Evolutionary conservation across 2,888 invertebrate species (phyloP).

Genomic region (Cryptocheilus praepositus): DNA sequence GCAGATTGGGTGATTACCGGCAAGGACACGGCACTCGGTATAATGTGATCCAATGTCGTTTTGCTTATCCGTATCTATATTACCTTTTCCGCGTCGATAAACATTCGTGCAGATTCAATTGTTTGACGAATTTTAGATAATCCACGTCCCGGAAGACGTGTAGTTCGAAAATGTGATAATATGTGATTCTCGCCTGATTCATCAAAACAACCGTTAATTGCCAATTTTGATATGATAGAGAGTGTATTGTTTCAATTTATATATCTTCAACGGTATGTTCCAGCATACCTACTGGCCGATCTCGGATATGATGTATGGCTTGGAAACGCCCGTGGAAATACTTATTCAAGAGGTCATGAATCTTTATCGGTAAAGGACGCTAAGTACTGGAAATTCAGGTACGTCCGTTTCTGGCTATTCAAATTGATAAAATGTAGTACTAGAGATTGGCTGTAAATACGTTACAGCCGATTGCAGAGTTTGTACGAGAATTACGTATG

Average conservation of each 20-base stretch:
- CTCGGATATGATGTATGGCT: slow-evolving; percentile 88
- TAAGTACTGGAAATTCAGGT: slow-evolving; percentile 68
- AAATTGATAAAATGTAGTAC: no score
- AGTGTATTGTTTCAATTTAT: neutral
- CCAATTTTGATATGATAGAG: neutral
- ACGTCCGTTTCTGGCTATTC: neutral
- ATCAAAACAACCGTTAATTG: slow-evolving; percentile 5
- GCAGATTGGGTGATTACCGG: slow-evolving; percentile 86
- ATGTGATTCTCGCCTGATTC: neutral
- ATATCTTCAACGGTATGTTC: slow-evolving; percentile 8
- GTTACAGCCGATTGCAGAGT: no score
- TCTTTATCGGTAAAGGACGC: slow-evolving; percentile 44
- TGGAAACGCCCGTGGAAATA: slow-evolving; percentile 88
- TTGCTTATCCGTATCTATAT: no score
- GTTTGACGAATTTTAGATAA: no score
- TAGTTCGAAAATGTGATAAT: no score
- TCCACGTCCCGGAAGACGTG: no score
- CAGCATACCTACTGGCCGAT: slow-evolving; percentile 82
- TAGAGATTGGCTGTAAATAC: no score
- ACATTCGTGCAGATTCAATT: no score
- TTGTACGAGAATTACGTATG: no score
- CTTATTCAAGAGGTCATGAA: slow-evolving; percentile 62
- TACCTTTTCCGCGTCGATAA: no score
- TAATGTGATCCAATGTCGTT: no score
- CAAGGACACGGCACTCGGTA: slow-evolving; percentile 79